A percentile compares a stretch with the other conserved stretches of the same genome.
Conservation (phyloP, 2,113 vertebrate genomes). For the Xiphorhynchus elegans region DNA sequence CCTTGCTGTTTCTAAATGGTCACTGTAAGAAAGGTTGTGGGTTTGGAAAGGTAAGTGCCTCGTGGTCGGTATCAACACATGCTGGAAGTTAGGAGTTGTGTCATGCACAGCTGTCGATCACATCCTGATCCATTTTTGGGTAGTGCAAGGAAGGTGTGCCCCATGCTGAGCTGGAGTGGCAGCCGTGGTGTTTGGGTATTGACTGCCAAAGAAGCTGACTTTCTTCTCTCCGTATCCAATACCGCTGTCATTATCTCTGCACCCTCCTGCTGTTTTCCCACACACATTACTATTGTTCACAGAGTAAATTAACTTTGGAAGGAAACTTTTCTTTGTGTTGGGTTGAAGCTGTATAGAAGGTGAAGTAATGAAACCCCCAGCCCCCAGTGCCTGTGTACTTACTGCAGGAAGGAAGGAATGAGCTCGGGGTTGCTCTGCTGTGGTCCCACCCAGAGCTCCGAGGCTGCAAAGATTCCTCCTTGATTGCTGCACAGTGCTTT, state of each 20-base stretch:
- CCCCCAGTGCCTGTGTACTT: neutral
- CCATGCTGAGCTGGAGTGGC: neutral
- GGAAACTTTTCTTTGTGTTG: neutral
- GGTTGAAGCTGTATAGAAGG: neutral
- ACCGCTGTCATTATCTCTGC: neutral
- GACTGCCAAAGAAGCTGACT: neutral
- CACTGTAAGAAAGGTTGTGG: neutral
- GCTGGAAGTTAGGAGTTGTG: neutral
- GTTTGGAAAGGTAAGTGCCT: neutral
- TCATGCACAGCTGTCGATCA: neutral
- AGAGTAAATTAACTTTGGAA: neutral
- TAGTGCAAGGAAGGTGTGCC: neutral
- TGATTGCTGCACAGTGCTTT: neutral
- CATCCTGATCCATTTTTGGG: neutral
- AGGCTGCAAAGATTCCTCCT: neutral
- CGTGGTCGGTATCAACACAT: neutral
- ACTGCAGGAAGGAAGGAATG: neutral
- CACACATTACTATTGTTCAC: neutral
- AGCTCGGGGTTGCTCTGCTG: neutral
- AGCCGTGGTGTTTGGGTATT: fast-evolving
- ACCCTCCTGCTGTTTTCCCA: neutral
- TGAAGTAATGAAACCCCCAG: neutral
- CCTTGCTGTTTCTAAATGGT: neutral
- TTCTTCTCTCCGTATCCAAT: neutral
- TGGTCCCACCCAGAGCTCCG: neutral